Evolutionary conservation across 1,140 invertebrate genomes (phyloP).

Genomic region (Arctopsyche grandis): DNA sequence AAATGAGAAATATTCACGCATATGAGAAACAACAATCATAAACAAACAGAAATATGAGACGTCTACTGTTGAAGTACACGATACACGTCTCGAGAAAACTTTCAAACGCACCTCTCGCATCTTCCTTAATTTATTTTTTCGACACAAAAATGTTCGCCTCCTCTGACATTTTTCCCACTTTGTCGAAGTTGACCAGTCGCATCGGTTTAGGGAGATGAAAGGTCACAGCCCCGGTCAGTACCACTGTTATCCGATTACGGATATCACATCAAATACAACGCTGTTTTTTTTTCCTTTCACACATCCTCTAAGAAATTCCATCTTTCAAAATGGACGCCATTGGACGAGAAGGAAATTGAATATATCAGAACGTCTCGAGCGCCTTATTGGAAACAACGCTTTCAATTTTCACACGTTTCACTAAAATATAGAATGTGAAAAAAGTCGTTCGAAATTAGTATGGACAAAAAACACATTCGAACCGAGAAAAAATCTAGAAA

Average conservation of each 20-base stretch:
- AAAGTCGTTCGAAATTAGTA: background rate
- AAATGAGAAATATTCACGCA: conserved; percentile 18
- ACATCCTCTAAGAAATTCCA: background rate
- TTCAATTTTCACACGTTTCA: background rate
- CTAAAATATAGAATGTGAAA: background rate
- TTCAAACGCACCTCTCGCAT: background rate
- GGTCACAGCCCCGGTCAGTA: background rate
- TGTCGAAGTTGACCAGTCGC: background rate
- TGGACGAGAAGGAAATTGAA: conserved; percentile 18
- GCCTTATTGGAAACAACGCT: background rate
- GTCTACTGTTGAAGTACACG: background rate
- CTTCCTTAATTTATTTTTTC: background rate
- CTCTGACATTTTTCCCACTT: background rate
- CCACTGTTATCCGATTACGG: conserved; percentile 34
- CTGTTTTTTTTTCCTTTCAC: background rate
- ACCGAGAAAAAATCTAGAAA: background rate
- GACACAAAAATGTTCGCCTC: too few species aligned
- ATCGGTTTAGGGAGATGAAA: background rate
- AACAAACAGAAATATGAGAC: background rate
- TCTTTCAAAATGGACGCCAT: conserved; percentile 4
- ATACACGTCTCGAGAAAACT: background rate
- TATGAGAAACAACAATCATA: conserved; percentile 17
- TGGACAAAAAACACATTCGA: background rate
- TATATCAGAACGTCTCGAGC: background rate
- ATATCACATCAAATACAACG: conserved; percentile 34